Conservation (phyloP, 2,797 vertebrate species). For the Leucoraja ocellata region DNA sequence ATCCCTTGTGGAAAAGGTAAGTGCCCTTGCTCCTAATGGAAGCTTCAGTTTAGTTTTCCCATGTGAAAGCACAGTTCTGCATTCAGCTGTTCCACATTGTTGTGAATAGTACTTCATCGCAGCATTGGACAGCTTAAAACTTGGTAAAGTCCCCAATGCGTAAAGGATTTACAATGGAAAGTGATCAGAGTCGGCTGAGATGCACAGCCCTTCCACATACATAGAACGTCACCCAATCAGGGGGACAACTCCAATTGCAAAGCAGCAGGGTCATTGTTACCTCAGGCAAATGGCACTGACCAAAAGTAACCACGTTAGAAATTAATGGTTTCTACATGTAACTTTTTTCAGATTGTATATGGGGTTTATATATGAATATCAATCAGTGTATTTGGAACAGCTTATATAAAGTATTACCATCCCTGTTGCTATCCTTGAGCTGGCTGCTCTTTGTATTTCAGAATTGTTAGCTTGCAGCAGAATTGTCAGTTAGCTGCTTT, state of each 20-base stretch:
- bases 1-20: not conserved
- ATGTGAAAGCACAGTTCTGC: not conserved
- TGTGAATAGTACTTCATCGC: not conserved
- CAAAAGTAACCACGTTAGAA: not conserved
- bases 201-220: not conserved
- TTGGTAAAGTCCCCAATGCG: not conserved
- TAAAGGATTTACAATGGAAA: not conserved
- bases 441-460: not conserved
- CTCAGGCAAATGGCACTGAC: not conserved
- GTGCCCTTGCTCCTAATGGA: not conserved
- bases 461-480: not conserved
- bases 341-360: not conserved
- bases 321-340: too few relatives aligned
- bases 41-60: not conserved
- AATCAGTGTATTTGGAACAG: not conserved
- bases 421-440: not conserved
- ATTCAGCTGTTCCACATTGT: not conserved
- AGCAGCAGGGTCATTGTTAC: not conserved
- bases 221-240: not conserved
- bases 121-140: not conserved
- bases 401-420: not conserved
- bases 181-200: not conserved
- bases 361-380: not conserved
- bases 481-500: not conserved
- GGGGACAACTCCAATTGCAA: not conserved